These are phyloP conservation scores for Caenorhabditis wallacei DNA, from an alignment of 2,888 invertebrate species.

Conservation along the genomic window DNA sequence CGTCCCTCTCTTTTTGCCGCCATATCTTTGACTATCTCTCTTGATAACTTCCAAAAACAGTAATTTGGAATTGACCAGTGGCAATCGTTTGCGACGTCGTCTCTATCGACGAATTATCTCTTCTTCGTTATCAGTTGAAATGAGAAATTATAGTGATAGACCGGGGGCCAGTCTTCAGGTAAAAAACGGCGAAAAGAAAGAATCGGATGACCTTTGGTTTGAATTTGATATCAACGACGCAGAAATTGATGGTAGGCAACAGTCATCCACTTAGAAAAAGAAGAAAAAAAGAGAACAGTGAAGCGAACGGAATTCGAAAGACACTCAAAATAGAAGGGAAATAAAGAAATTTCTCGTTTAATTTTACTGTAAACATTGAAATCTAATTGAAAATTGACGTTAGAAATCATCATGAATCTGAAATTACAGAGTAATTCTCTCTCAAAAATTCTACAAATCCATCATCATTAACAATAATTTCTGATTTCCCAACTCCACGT, in stretches of 20 bases:
- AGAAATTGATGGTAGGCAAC: conserved; percentile 32
- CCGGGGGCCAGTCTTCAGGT: conserved; percentile 17
- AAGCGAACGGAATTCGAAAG: conserved; percentile 48
- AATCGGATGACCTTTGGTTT: conserved; percentile 57
- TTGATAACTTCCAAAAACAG: conserved; percentile 35
- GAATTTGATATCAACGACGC: conserved; percentile 53
- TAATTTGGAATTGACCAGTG: conserved; percentile 48
- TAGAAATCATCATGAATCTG: not conserved
- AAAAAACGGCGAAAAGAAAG: conserved; percentile 27
- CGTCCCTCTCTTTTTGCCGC: not conserved
- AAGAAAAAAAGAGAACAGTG: conserved; percentile 21
- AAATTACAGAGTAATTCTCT: not conserved
- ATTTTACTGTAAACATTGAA: conserved; percentile 10
- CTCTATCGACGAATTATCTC: conserved; percentile 23
- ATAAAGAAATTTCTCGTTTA: conserved; percentile 7
- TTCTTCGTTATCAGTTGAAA: conserved; percentile 53
- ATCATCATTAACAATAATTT: not conserved
- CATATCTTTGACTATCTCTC: conserved; percentile 9
- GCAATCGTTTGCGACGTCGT: conserved; percentile 14
- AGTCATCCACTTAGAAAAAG: conserved; percentile 20
- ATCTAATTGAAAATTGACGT: conserved; percentile 11
- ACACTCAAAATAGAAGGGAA: conserved; percentile 9
- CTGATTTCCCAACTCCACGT: not conserved
- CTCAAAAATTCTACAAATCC: not conserved
- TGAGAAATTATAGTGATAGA: conserved; percentile 52